Evolutionary conservation across 2,797 vertebrate species (phyloP).

Genomic region (Australoheros facetus): DNA sequence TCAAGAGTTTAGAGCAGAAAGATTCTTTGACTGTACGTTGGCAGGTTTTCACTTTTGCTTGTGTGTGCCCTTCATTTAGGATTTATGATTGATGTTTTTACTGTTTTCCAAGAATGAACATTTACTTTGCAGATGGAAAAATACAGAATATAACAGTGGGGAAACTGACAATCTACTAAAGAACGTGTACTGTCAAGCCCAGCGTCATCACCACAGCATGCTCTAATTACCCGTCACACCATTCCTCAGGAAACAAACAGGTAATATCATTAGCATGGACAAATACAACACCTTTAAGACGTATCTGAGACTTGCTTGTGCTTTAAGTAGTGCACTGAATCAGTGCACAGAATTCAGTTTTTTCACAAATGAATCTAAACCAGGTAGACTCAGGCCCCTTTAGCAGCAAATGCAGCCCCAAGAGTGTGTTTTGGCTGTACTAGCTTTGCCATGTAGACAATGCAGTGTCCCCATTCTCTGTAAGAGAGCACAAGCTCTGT

Average conservation of each 20-base stretch:
- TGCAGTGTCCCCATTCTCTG: background rate
- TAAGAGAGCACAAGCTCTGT: background rate
- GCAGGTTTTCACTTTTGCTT: conserved; percentile 20
- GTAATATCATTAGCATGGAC: background rate
- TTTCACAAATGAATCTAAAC: background rate
- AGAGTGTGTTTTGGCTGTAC: background rate
- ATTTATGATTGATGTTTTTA: background rate
- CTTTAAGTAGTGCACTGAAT: background rate
- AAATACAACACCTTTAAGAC: background rate
- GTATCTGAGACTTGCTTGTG: background rate
- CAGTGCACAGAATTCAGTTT: background rate
- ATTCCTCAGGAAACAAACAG: background rate
- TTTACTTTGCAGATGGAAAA: background rate
- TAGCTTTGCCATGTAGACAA: conserved; percentile 1
- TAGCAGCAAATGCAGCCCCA: background rate
- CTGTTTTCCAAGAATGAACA: background rate
- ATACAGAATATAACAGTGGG: background rate
- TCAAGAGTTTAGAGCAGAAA: conserved; percentile 32
- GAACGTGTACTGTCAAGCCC: background rate
- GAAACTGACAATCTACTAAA: background rate
- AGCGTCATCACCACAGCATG: background rate
- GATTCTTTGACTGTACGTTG: conserved; percentile 29
- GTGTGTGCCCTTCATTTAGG: conserved; percentile 10
- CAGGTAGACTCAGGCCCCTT: background rate
- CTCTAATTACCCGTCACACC: background rate